Conservation (phyloP, 2,888 invertebrate genomes). For the Onthophagus sagittarius region DNA sequence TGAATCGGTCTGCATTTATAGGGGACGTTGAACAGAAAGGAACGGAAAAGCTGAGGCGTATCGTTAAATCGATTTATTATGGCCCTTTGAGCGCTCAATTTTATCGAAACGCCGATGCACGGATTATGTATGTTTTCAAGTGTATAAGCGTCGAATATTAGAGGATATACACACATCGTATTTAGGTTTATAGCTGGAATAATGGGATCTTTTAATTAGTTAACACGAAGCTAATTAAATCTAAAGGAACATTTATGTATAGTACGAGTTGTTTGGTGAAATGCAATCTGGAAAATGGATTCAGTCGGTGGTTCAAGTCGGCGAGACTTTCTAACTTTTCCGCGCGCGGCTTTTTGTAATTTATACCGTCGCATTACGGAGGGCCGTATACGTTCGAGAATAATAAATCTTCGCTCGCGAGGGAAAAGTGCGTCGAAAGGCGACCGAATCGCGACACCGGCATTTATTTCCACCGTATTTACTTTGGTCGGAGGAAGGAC, state of each 20-base stretch:
- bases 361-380: background rate
- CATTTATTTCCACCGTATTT: background rate
- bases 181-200: too few species aligned
- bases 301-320: background rate
- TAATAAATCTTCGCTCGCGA: background rate
- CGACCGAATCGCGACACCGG: background rate
- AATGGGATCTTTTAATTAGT: background rate
- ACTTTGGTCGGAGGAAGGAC: background rate
- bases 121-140: background rate
- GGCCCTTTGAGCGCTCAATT: background rate
- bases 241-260: background rate
- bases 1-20: background rate
- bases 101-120: background rate
- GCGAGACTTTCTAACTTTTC: background rate
- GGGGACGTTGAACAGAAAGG: background rate
- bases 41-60: background rate
- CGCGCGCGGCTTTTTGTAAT: background rate
- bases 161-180: background rate
- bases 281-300: background rate
- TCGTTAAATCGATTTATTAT: background rate
- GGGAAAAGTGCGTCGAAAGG: background rate
- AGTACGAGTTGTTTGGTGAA: background rate
- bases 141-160: background rate
- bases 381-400: background rate
- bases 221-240: background rate